A percentile compares a stretch with the other conserved stretches of the same genome.
Evolutionary conservation across 2,113 vertebrate genomes (phyloP).

Genomic region (Hippocampus mohnikei): DNA sequence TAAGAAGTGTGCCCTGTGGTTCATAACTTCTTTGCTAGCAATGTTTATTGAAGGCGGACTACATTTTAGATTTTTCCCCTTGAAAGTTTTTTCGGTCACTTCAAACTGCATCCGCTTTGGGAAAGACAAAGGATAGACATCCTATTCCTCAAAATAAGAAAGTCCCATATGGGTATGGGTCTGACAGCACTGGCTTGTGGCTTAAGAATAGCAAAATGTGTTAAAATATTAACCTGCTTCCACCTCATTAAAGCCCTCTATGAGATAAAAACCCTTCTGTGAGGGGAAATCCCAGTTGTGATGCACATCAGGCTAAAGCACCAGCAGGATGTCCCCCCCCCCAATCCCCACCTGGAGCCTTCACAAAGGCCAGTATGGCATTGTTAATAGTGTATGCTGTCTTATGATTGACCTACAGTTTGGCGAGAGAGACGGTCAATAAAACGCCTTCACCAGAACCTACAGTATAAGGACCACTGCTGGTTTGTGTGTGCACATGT

Average conservation of each 20-base stretch:
- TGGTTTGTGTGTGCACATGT: slow-evolving; percentile 12
- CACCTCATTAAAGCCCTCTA: slow-evolving; percentile 50
- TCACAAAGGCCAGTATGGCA: slow-evolving; percentile 56
- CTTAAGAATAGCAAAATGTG: slow-evolving; percentile 50
- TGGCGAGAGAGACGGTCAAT: slow-evolving; percentile 38
- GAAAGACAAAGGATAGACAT: not conserved
- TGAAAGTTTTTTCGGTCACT: no score
- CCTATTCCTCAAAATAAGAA: not conserved
- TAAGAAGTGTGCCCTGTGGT: no score
- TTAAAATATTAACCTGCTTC: slow-evolving; percentile 66
- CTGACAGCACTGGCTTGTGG: slow-evolving; percentile 41
- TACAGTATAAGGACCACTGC: slow-evolving; percentile 3
- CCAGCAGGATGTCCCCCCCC: slow-evolving; percentile 34
- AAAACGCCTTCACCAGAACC: slow-evolving; percentile 26
- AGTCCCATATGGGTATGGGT: not conserved
- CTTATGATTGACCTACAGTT: slow-evolving; percentile 46
- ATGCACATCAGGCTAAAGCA: slow-evolving; percentile 29
- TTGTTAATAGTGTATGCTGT: slow-evolving; percentile 55
- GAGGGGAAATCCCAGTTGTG: slow-evolving; percentile 24
- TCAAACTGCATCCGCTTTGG: no score
- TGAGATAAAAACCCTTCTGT: slow-evolving; percentile 45
- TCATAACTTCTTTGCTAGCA: no score
- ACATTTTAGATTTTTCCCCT: no score
- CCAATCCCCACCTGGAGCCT: slow-evolving; percentile 21
- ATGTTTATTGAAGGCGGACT: no score